phyloP scores from a whole-genome alignment of 1,140 invertebrate species.

The Atta colombica region DNA sequence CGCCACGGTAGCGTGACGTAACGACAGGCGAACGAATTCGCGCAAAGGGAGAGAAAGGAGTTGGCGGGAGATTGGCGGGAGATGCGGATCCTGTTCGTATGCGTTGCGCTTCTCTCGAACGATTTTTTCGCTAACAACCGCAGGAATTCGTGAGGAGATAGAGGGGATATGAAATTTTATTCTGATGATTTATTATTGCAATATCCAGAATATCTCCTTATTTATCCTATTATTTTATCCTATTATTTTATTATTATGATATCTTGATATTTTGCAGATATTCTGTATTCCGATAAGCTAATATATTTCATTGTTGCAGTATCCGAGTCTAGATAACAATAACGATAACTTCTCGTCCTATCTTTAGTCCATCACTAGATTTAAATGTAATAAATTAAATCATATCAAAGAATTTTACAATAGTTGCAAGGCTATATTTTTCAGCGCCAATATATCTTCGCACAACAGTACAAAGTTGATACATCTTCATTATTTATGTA shows the following conservation, averaged over 20 bases:
- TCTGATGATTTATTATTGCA: background rate
- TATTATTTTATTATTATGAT: background rate
- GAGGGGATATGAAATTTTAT: background rate
- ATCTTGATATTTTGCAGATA: background rate
- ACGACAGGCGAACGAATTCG: constrained; percentile 36
- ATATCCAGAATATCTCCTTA: too few species aligned
- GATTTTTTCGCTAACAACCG: background rate
- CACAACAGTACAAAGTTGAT: background rate
- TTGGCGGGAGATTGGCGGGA: constrained; percentile 17
- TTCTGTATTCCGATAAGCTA: background rate
- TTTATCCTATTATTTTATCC: background rate
- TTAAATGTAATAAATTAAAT: too few species aligned
- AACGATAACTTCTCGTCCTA: too few species aligned
- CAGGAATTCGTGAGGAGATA: constrained; percentile 10
- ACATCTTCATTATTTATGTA: background rate
- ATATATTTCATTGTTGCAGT: background rate
- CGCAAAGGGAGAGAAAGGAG: constrained; percentile 18
- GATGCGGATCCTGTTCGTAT: background rate
- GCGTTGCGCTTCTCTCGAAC: background rate
- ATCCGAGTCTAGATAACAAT: background rate
- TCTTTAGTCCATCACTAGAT: too few species aligned
- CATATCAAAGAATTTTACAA: too few species aligned
- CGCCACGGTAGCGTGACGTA: constrained; percentile 46
- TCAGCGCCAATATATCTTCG: background rate
- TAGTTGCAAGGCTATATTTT: background rate